Conservation (phyloP, 2,888 invertebrate genomes). For the Machimus rusticus region DNA sequence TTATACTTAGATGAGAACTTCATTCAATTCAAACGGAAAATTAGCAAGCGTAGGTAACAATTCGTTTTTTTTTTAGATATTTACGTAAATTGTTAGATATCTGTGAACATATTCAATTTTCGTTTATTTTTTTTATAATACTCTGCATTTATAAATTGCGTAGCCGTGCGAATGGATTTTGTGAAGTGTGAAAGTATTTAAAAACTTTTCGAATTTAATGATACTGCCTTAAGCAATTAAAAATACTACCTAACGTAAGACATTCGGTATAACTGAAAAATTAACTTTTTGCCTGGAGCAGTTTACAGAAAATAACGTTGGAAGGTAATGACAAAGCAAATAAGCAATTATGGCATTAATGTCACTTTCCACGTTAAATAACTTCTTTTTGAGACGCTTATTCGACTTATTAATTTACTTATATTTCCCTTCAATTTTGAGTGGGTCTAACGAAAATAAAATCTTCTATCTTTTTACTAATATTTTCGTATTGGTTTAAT, state of each 20-base stretch:
- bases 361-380: too few species aligned
- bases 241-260: not conserved
- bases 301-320: too few species aligned
- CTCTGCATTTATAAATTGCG: not conserved
- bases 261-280: not conserved
- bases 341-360: too few species aligned
- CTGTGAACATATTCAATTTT: not conserved
- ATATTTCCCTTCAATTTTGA: too few species aligned
- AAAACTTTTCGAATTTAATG: not conserved
- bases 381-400: too few species aligned
- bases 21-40: not conserved
- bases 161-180: not conserved
- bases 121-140: not conserved
- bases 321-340: too few species aligned
- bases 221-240: not conserved
- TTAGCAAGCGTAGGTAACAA: not conserved
- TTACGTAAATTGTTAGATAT: not conserved
- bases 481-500: too few species aligned
- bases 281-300: too few species aligned
- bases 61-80: not conserved
- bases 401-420: too few species aligned
- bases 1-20: not conserved
- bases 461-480: too few species aligned
- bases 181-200: not conserved
- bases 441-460: too few species aligned